Evolutionary conservation across 2,888 invertebrate genomes (phyloP).

Genomic region (Torymus tubicola): DNA sequence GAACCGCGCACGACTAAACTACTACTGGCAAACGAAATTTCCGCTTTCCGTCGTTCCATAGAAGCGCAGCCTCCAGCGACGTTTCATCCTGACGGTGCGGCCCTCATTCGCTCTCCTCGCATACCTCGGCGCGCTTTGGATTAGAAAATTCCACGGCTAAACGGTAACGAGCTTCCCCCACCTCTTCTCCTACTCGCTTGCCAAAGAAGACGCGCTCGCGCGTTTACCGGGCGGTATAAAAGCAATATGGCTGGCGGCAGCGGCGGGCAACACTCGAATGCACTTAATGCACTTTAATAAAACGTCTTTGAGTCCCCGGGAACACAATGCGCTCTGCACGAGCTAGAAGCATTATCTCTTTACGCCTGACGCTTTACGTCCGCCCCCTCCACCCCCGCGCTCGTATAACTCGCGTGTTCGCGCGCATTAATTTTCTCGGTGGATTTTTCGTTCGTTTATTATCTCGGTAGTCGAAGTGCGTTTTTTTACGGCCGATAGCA

Average conservation of each 20-base stretch:
- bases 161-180: background rate
- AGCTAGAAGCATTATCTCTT: constrained; percentile 45
- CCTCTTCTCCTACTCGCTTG: background rate
- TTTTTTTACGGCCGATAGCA: too few species aligned
- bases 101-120: background rate
- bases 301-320: constrained; percentile 47
- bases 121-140: too few species aligned
- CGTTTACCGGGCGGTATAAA: background rate
- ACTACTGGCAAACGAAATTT: too few species aligned
- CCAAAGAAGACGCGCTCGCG: too few species aligned
- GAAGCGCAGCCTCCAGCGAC: too few species aligned
- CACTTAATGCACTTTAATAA: constrained; percentile 57
- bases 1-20: too few species aligned
- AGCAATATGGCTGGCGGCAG: constrained; percentile 37
- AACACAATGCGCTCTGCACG: too few species aligned
- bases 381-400: background rate
- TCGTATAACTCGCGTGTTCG: constrained; percentile 39
- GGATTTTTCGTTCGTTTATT: background rate
- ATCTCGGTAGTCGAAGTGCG: background rate
- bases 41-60: too few species aligned
- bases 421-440: background rate
- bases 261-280: constrained; percentile 36
- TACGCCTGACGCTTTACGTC: constrained; percentile 46
- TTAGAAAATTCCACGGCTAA: too few species aligned
- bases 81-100: too few species aligned